A percentile compares a stretch with the other conserved stretches of the same genome.
Conservation (phyloP, 2,888 invertebrate species). For the Phyllotreta cruciferae region DNA sequence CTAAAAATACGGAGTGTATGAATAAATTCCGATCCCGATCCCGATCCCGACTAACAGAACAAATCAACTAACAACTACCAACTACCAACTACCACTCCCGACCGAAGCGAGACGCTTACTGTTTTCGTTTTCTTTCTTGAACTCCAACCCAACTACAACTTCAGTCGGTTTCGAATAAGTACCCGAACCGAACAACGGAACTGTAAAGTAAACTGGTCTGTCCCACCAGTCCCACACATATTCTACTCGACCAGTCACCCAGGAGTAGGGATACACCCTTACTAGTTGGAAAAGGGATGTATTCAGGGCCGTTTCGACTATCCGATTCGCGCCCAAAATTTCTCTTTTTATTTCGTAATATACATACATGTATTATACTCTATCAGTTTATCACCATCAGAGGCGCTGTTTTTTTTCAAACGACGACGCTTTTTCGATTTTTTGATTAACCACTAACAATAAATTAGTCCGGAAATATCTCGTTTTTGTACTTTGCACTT, state of each 20-base stretch:
- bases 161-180: background rate
- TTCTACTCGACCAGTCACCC: constrained; percentile 27
- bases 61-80: no score
- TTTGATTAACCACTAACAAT: no score
- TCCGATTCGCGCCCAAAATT: background rate
- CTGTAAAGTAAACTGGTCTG: constrained; percentile 42
- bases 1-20: constrained; percentile 29
- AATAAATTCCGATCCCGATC: background rate
- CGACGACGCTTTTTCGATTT: no score
- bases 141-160: no score
- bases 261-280: constrained; percentile 44
- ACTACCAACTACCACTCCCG: constrained; percentile 8
- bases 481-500: no score
- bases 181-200: constrained; percentile 37
- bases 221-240: constrained; percentile 38
- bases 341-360: background rate
- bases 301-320: constrained; percentile 22
- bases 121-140: constrained; percentile 26
- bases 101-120: constrained; percentile 34
- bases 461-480: no score
- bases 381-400: no score
- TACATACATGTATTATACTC: no score
- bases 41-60: no score
- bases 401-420: no score
- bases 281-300: constrained; percentile 39